Percentiles rank a stretch among this genome's conserved stretches.
phyloP scores from a whole-genome alignment of 2,888 invertebrate species.

The Lamproptera curius region DNA sequence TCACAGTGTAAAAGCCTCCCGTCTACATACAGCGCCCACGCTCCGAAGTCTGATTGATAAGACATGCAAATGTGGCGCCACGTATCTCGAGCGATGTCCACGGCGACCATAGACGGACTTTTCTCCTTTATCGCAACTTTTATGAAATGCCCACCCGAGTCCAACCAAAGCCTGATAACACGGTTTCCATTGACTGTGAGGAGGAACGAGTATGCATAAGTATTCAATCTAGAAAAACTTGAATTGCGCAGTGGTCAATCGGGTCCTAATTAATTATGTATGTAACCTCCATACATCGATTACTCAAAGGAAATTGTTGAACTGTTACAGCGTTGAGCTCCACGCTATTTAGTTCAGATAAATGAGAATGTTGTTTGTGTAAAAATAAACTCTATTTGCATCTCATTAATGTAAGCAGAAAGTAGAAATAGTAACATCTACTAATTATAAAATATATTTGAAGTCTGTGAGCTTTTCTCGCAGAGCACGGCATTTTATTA shows the following conservation, averaged over 20 bases:
- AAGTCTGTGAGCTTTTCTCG: too few species aligned
- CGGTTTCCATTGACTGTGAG: conserved; percentile 75
- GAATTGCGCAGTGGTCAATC: conserved; percentile 33
- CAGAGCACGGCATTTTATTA: too few species aligned
- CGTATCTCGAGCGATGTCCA: conserved; percentile 58
- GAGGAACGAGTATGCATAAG: conserved; percentile 19
- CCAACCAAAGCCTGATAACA: conserved; percentile 79
- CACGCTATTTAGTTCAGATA: too few species aligned
- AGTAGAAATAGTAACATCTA: too few species aligned
- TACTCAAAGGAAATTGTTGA: conserved; percentile 26
- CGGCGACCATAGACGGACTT: conserved; percentile 60
- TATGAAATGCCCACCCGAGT: conserved; percentile 72
- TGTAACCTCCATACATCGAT: conserved; percentile 32
- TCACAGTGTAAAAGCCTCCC: conserved; percentile 69
- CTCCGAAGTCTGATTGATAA: conserved; percentile 79
- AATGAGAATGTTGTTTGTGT: too few species aligned
- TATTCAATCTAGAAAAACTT: conserved; percentile 20
- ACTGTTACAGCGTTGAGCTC: conserved; percentile 16
- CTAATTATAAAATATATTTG: too few species aligned
- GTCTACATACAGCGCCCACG: conserved; percentile 80
- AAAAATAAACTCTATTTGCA: too few species aligned
- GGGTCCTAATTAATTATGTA: conserved; percentile 35
- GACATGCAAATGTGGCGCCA: conserved; percentile 84
- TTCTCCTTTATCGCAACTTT: conserved; percentile 73
- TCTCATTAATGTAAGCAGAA: too few species aligned